These are phyloP conservation scores for Erythrolamprus reginae DNA, from an alignment of 2,113 vertebrate genomes.

Conservation along the genomic window DNA sequence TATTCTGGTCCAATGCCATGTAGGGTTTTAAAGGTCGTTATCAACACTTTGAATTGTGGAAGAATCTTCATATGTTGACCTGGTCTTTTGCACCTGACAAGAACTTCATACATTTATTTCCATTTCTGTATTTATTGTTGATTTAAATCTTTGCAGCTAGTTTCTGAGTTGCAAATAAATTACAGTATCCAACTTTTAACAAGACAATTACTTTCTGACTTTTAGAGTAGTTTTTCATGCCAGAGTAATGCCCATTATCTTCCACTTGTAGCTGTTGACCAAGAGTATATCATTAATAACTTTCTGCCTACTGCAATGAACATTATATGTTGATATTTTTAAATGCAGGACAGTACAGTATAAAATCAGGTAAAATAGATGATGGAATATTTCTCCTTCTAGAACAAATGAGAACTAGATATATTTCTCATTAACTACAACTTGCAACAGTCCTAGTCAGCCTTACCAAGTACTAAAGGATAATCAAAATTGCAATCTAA, in stretches of 20 bases:
- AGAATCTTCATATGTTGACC: too few species aligned
- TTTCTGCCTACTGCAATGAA: neutral
- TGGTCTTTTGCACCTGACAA: too few species aligned
- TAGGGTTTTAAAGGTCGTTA: too few species aligned
- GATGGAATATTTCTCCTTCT: neutral
- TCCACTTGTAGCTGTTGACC: neutral
- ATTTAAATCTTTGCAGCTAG: neutral
- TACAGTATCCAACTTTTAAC: constrained; percentile 1
- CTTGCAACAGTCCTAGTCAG: neutral
- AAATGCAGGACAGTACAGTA: neutral
- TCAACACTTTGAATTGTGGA: too few species aligned
- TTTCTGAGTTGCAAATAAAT: neutral
- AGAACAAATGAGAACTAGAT: neutral
- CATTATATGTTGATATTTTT: neutral
- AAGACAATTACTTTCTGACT: neutral
- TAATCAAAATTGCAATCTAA: neutral
- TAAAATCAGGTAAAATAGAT: neutral
- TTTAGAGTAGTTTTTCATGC: neutral
- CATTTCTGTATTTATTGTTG: neutral
- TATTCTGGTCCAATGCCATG: too few species aligned
- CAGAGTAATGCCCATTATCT: neutral
- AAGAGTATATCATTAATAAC: neutral
- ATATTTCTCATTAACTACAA: neutral
- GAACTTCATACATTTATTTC: neutral
- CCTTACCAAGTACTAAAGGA: neutral